Evolutionary conservation across 2,888 invertebrate species (phyloP).

Genomic region (Fragum fragum): DNA sequence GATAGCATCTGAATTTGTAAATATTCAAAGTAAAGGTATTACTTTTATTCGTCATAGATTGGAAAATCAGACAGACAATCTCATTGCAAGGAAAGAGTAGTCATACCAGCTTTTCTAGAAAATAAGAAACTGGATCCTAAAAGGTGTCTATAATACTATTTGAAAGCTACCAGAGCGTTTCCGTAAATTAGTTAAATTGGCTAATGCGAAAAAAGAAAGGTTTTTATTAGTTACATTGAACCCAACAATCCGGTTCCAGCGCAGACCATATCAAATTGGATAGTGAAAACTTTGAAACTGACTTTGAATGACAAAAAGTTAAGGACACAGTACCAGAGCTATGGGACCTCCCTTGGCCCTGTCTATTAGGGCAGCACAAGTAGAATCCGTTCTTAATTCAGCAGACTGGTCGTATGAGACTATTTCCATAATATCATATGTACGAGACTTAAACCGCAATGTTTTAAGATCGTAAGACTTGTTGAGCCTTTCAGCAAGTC

Average conservation of each 20-base stretch:
- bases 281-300: conserved; percentile 42
- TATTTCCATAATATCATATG: conserved; percentile 49
- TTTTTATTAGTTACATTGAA: conserved; percentile 53
- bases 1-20: conserved; percentile 37
- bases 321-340: conserved; percentile 45
- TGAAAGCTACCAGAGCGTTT: conserved; percentile 46
- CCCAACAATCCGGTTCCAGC: conserved; percentile 52
- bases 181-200: conserved; percentile 3
- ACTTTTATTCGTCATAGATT: conserved; percentile 46
- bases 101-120: conserved; percentile 40
- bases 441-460: background rate
- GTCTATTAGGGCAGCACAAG: conserved; percentile 45
- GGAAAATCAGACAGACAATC: conserved; percentile 42
- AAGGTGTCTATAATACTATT: conserved; percentile 34
- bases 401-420: conserved; percentile 50
- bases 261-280: conserved; percentile 58
- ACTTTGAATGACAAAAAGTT: conserved; percentile 36
- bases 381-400: conserved; percentile 37
- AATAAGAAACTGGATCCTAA: conserved; percentile 48
- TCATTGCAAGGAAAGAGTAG: conserved; percentile 29
- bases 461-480: background rate
- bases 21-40: conserved; percentile 42
- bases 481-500: conserved; percentile 20
- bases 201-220: conserved; percentile 21
- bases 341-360: conserved; percentile 53